These are phyloP conservation scores for Pampusana beccarii DNA, from an alignment of 2,113 vertebrate species.

Conservation along the genomic window DNA sequence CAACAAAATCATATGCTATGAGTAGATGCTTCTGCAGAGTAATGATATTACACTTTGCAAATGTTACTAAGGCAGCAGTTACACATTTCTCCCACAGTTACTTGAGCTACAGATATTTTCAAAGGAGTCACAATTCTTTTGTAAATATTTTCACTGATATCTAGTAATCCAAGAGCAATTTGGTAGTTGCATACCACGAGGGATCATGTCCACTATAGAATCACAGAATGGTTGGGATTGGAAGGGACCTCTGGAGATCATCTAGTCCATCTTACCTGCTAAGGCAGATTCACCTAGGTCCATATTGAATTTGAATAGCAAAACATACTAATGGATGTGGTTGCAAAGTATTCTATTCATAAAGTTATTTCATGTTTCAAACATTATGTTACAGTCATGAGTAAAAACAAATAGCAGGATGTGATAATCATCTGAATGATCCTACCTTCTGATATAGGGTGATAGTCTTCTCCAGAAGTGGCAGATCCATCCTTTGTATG, in stretches of 20 bases:
- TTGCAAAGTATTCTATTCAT: neutral
- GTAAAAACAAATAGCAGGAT: neutral
- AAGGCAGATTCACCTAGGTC: too few relatives aligned
- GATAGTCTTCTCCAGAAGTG: constrained; percentile 91
- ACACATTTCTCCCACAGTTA: neutral
- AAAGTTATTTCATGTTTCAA: neutral
- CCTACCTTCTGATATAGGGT: constrained; percentile 92
- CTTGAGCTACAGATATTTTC: neutral
- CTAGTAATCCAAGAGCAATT: neutral
- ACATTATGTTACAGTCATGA: neutral
- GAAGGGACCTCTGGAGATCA: too few relatives aligned
- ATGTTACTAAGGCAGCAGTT: neutral
- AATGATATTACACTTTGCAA: neutral
- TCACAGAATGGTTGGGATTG: too few relatives aligned
- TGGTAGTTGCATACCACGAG: neutral
- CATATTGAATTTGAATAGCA: neutral
- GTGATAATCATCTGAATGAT: neutral
- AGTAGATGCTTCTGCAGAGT: neutral
- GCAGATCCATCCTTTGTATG: constrained; percentile 97
- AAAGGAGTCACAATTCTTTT: neutral
- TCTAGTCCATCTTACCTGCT: too few relatives aligned
- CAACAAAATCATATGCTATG: neutral
- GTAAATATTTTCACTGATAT: neutral
- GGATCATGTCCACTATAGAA: neutral
- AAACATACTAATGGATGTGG: neutral